Conservation (phyloP, 2,113 vertebrate species). For the Tenebrosternarchus preto region DNA sequence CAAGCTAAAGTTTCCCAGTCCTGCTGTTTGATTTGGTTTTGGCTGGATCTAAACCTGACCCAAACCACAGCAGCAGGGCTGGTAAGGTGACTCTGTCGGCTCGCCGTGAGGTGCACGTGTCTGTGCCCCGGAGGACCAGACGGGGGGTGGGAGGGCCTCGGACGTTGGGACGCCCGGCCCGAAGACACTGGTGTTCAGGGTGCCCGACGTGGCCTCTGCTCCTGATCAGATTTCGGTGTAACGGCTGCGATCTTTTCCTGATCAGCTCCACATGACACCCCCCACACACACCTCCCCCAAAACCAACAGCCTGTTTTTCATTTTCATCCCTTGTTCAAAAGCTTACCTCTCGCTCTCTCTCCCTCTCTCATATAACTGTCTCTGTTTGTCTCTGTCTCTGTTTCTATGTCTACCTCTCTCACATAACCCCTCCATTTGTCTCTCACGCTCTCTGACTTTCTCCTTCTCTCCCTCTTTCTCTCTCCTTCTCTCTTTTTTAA, state of each 20-base stretch:
- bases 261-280: constrained; percentile 34
- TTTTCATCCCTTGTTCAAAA: constrained; percentile 30
- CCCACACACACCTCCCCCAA: neutral
- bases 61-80: constrained; percentile 42
- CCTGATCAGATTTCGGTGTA: constrained; percentile 42
- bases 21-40: constrained; percentile 41
- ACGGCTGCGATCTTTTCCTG: constrained; percentile 22
- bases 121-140: constrained; percentile 24
- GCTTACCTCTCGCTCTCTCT: constrained; percentile 8
- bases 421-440: neutral
- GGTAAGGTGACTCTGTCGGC: constrained; percentile 38
- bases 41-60: constrained; percentile 42
- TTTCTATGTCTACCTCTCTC: neutral
- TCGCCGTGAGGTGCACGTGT: too few species aligned
- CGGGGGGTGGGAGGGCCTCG: constrained; percentile 1
- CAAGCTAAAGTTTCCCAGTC: constrained; percentile 49
- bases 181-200: neutral
- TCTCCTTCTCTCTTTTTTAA: too few species aligned
- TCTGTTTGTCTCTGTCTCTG: neutral
- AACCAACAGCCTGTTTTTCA: constrained; percentile 39
- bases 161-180: neutral
- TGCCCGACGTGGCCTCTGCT: neutral
- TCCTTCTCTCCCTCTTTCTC: constrained; percentile 5
- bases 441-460: neutral
- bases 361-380: neutral